Percentiles rank a stretch among this genome's conserved stretches.
Evolutionary conservation across 1,140 invertebrate genomes (phyloP).

Genomic region (Halotydeus destructor): DNA sequence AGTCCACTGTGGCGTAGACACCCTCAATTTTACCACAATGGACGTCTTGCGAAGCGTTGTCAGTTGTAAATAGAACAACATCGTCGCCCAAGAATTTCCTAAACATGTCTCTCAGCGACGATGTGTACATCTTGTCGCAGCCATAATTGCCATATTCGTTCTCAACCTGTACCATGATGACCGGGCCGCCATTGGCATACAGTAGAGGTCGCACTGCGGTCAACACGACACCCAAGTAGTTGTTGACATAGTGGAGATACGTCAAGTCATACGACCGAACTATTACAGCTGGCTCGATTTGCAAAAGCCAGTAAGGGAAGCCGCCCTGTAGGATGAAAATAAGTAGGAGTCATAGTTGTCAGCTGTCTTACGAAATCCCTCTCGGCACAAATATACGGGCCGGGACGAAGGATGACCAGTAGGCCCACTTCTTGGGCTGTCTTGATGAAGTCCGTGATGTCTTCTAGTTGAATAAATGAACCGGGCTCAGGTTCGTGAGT

Average conservation of each 20-base stretch:
- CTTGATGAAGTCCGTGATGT: slow-evolving; percentile 21
- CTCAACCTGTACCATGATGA: slow-evolving; percentile 24
- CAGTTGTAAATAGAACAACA: slow-evolving; percentile 15
- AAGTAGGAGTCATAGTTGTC: no score
- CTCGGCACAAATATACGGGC: slow-evolving; percentile 32
- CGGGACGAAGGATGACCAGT: slow-evolving; percentile 27
- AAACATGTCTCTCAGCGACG: slow-evolving; percentile 8
- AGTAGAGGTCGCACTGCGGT: slow-evolving; percentile 24
- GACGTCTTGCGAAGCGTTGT: no score
- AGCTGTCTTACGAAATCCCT: slow-evolving; percentile 28
- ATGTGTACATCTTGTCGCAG: slow-evolving; percentile 15
- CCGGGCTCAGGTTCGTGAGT: slow-evolving; percentile 7
- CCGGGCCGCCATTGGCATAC: slow-evolving; percentile 25
- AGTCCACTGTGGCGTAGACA: slow-evolving; percentile 49
- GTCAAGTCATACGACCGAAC: slow-evolving; percentile 14
- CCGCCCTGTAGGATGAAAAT: slow-evolving; percentile 18
- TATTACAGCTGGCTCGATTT: slow-evolving; percentile 11
- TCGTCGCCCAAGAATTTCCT: slow-evolving; percentile 9
- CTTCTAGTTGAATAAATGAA: slow-evolving; percentile 2
- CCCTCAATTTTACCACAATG: slow-evolving; percentile 41
- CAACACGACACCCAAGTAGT: slow-evolving; percentile 24
- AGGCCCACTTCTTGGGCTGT: slow-evolving; percentile 26
- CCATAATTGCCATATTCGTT: slow-evolving; percentile 21
- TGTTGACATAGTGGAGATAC: slow-evolving; percentile 23
- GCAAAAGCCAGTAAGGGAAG: slow-evolving; percentile 24